Percentiles rank a stretch among this genome's conserved stretches.
Conservation (phyloP, 2,888 invertebrate genomes). For the Ametastegia equiseti region DNA sequence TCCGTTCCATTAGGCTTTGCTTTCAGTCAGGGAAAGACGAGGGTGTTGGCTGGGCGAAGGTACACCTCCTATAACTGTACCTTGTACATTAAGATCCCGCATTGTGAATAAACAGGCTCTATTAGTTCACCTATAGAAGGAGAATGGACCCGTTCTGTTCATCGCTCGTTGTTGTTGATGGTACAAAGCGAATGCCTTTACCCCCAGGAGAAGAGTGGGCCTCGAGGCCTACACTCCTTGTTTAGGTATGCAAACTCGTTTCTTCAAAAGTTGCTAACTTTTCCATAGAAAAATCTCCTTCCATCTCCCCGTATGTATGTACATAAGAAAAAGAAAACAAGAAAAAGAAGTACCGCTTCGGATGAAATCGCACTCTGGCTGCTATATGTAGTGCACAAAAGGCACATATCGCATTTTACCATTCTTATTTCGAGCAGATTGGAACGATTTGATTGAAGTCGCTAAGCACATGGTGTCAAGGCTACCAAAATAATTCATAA, state of each 20-base stretch:
- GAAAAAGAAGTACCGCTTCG: neutral
- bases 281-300: neutral
- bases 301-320: too few species aligned
- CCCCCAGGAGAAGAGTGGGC: neutral
- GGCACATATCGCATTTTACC: too few species aligned
- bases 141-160: slow-evolving; percentile 40
- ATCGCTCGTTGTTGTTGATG: slow-evolving; percentile 20
- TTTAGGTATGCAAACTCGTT: neutral
- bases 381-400: too few species aligned
- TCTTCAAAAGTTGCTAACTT: neutral
- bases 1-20: slow-evolving; percentile 51
- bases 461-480: too few species aligned
- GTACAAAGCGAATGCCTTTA: slow-evolving; percentile 29
- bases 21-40: slow-evolving; percentile 49
- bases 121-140: slow-evolving; percentile 42
- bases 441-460: too few species aligned
- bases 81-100: slow-evolving; percentile 50
- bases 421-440: too few species aligned
- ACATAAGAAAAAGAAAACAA: neutral
- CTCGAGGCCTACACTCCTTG: neutral
- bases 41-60: slow-evolving; percentile 41
- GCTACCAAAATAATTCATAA: too few species aligned
- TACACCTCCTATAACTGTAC: slow-evolving; percentile 35
- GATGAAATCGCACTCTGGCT: too few species aligned
- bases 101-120: slow-evolving; percentile 50